Percentiles rank a stretch among this genome's conserved stretches.
Evolutionary conservation across 2,888 invertebrate species (phyloP).

Genomic region (Philopedon plagiatum): DNA sequence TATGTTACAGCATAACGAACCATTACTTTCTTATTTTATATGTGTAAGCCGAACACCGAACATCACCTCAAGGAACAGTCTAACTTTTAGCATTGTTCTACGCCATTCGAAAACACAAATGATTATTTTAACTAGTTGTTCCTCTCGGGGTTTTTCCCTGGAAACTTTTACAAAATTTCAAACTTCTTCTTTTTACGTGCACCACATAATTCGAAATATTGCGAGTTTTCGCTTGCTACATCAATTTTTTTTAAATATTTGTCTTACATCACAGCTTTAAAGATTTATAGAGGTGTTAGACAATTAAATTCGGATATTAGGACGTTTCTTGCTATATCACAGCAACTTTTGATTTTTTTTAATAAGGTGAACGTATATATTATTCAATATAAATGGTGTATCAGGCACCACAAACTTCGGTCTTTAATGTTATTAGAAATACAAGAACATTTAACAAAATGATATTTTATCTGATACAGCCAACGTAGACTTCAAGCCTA

Average conservation of each 20-base stretch:
- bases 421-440: too few relatives aligned
- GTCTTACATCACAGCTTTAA: not conserved
- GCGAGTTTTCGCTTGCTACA: not conserved
- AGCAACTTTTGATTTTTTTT: too few relatives aligned
- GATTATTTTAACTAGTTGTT: conserved; percentile 14
- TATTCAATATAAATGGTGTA: too few relatives aligned
- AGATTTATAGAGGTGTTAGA: not conserved
- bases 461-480: too few relatives aligned
- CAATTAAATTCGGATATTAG: not conserved
- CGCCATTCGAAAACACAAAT: conserved; percentile 5
- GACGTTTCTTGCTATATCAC: too few relatives aligned
- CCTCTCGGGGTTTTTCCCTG: conserved; percentile 1
- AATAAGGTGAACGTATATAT: too few relatives aligned
- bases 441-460: too few relatives aligned
- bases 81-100: conserved; percentile 7
- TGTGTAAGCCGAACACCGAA: not conserved
- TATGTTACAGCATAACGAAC: not conserved
- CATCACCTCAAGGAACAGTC: conserved; percentile 2
- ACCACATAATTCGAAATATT: not conserved
- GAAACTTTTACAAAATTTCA: conserved; percentile 12
- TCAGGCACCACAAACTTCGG: too few relatives aligned
- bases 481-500: too few relatives aligned
- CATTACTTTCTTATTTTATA: not conserved
- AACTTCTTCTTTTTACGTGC: not conserved
- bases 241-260: not conserved